Base-by-base conservation (phyloP, 2,113 vertebrate species). In the Trachemys scripta region DNA sequence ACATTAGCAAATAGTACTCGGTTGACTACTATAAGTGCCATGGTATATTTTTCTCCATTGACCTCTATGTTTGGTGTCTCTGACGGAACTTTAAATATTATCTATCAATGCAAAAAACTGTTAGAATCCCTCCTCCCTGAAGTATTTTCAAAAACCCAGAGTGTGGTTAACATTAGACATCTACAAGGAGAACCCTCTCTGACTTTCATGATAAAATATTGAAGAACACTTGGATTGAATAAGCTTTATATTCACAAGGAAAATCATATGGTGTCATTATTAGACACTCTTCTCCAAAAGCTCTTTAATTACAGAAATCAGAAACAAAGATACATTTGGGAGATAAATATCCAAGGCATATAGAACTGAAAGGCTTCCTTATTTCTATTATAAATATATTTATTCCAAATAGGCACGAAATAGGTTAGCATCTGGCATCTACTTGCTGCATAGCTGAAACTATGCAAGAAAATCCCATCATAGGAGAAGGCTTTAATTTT, bases 201-300 rank as follows among this genome's bases (percentile, higher is more conserved):
- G 62, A 95, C 72, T n/a, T 7, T 95, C 78, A 29, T 83, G 51
- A 89, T 80, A 82, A 94, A 94, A 93, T 90, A 93, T 10, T 62
- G 89, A 75, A 93, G 62, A 69, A 80, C 7, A 8, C 83, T 83
- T 93, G 57, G 25, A 53, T 75, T 95, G 22, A 29, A 56, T 0
- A 0, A 76, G 5, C 79, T 86, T 82, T 76, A 91, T 2, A 27
- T 38, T 84, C 25, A 50, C 38, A 24, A 65, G 20, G 24, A 91
- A 92, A 96, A 94, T 38, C 12, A 65, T 86, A 49, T 81, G 10
- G 24, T 76, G 6, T 1, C 4, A 31, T 82, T 90, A 75, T 65
- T 90, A 82, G 27, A 82, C 29, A 93, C 47, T 92, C 81, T 47
- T 65, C 45, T 88, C 79, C 90, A 65, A 82, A 47, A 80, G 1